Evolutionary conservation across 2,888 invertebrate genomes (phyloP).

Genomic region (Lucinisca nassula): DNA sequence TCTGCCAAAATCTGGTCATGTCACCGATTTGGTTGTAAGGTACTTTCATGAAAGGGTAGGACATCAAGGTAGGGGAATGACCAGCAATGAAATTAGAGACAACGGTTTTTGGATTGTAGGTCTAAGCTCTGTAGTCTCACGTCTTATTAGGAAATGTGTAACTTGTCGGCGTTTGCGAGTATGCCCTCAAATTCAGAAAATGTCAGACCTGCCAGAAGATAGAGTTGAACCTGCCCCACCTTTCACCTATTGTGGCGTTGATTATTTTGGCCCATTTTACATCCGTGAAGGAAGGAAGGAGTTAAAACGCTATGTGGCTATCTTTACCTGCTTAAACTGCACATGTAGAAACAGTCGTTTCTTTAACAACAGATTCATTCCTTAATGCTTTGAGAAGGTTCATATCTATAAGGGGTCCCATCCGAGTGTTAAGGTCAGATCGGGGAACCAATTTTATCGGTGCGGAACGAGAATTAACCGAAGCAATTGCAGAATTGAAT

Average conservation of each 20-base stretch:
- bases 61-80: background rate
- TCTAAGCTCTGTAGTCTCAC: background rate
- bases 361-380: constrained; percentile 45
- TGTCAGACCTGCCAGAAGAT: background rate
- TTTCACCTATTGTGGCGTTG: constrained; percentile 28
- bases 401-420: constrained; percentile 25
- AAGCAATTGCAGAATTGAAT: background rate
- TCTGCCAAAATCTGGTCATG: background rate
- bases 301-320: constrained; percentile 32
- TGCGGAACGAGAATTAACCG: constrained; percentile 44
- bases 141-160: background rate
- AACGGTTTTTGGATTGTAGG: background rate
- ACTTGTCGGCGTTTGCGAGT: background rate
- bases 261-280: constrained; percentile 24
- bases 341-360: constrained; percentile 41
- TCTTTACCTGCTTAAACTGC: constrained; percentile 49
- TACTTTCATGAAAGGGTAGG: background rate
- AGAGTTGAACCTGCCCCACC: constrained; percentile 31
- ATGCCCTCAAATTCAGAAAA: background rate
- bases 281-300: constrained; percentile 23
- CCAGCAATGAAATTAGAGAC: background rate
- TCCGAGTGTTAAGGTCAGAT: constrained; percentile 54
- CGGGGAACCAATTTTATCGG: constrained; percentile 61
- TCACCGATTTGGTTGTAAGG: background rate
- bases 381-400: constrained; percentile 50